Evolutionary conservation across 2,888 invertebrate species (phyloP).

Genomic region (Deilephila porcellus): DNA sequence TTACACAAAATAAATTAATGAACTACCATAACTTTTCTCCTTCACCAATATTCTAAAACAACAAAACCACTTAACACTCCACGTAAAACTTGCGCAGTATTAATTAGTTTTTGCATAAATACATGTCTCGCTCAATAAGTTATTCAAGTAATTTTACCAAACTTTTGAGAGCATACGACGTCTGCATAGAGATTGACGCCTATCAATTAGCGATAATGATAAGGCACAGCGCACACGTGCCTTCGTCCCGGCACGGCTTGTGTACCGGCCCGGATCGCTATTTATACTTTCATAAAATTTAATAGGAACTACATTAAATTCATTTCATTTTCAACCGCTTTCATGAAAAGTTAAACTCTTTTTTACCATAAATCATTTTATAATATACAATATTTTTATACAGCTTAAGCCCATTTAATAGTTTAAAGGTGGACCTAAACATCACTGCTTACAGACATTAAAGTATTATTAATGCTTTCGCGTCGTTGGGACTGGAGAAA

Average conservation of each 20-base stretch:
- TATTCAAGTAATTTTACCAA: background rate
- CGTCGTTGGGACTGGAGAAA: too few species aligned
- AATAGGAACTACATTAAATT: too few species aligned
- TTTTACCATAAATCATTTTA: too few species aligned
- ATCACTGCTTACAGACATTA: too few species aligned
- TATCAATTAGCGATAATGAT: background rate
- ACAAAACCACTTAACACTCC: background rate
- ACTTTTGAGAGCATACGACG: background rate
- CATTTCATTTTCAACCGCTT: too few species aligned
- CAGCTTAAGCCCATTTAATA: too few species aligned
- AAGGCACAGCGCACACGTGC: background rate
- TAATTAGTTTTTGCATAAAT: constrained; percentile 16
- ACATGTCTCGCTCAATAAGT: background rate
- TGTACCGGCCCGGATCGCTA: too few species aligned
- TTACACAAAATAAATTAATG: background rate
- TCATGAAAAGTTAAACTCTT: too few species aligned
- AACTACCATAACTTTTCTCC: background rate
- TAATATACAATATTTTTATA: too few species aligned
- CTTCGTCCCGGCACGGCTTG: background rate
- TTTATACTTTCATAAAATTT: too few species aligned
- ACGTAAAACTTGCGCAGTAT: background rate
- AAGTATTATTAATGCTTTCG: too few species aligned
- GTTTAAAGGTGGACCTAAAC: too few species aligned
- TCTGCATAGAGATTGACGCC: constrained; percentile 5
- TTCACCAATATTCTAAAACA: background rate